Percentiles rank a stretch among this genome's conserved stretches.
Conservation (phyloP, 1,140 invertebrate genomes). For the Contarinia nasturtii region DNA sequence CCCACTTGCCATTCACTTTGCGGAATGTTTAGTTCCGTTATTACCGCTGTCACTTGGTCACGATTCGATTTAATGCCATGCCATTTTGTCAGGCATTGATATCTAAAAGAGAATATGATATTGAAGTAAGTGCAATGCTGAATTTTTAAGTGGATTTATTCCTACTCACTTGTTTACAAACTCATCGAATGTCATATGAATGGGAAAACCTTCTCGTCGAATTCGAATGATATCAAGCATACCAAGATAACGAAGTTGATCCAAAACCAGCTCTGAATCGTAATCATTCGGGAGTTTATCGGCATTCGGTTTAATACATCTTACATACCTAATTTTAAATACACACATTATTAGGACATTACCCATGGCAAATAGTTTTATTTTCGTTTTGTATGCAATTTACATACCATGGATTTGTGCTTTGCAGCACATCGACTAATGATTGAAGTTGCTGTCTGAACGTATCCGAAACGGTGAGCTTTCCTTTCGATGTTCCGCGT, state of each 20-base stretch:
- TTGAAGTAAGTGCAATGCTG: neutral
- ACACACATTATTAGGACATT: neutral
- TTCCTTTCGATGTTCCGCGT: conserved; percentile 72
- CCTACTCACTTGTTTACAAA: conserved; percentile 56
- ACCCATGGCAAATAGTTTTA: no score
- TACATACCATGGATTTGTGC: conserved; percentile 75
- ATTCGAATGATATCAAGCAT: conserved; percentile 94
- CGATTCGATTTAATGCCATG: conserved; percentile 6
- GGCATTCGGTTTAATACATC: conserved; percentile 89
- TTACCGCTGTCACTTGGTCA: conserved; percentile 21
- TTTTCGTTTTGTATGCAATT: no score
- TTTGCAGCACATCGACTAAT: conserved; percentile 77
- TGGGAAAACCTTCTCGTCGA: conserved; percentile 78
- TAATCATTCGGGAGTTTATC: conserved; percentile 71
- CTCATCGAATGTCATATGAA: conserved; percentile 60
- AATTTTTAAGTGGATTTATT: conserved; percentile 4
- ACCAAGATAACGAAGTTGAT: conserved; percentile 82
- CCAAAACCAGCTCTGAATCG: conserved; percentile 64
- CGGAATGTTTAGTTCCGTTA: conserved; percentile 39
- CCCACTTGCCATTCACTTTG: conserved; percentile 79
- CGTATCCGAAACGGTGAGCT: conserved; percentile 83
- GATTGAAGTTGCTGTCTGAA: conserved; percentile 82
- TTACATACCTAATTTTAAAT: conserved; percentile 50
- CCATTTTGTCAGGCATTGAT: conserved; percentile 15
- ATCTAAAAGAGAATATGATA: conserved; percentile 3